Evolutionary conservation across 2,888 invertebrate genomes (phyloP).

Genomic region (Malthinus seriepunctatus): DNA sequence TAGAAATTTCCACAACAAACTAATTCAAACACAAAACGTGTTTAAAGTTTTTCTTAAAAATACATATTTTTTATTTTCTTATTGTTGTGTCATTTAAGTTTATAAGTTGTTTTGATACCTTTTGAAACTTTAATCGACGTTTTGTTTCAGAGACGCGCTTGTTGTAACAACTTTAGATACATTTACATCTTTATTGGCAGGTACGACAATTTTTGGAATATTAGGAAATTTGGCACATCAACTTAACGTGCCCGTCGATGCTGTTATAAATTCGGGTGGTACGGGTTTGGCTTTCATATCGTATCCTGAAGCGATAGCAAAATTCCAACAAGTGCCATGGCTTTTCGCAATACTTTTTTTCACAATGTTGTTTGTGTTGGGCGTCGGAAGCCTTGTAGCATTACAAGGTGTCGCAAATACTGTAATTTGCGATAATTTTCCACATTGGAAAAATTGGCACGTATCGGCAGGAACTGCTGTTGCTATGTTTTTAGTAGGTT

Average conservation of each 20-base stretch:
- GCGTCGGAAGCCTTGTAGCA: slow-evolving; percentile 76
- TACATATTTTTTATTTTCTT: background rate
- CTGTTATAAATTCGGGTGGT: slow-evolving; percentile 73
- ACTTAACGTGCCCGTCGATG: slow-evolving; percentile 64
- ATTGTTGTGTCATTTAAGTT: background rate
- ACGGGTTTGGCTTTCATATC: slow-evolving; percentile 83
- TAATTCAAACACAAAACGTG: too few relatives aligned
- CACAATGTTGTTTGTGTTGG: slow-evolving; percentile 79
- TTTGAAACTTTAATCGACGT: background rate
- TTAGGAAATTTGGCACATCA: slow-evolving; percentile 76
- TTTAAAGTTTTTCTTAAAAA: too few relatives aligned
- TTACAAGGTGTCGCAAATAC: slow-evolving; percentile 70
- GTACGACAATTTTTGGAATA: slow-evolving; percentile 82
- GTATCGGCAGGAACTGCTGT: slow-evolving; percentile 56
- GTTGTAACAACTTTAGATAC: slow-evolving; percentile 83
- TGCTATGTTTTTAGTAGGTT: slow-evolving; percentile 65
- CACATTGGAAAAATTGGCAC: slow-evolving; percentile 61
- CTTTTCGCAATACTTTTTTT: slow-evolving; percentile 79
- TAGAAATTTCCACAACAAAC: background rate
- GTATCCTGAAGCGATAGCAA: slow-evolving; percentile 81
- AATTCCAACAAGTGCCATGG: slow-evolving; percentile 74
- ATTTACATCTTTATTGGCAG: slow-evolving; percentile 79
- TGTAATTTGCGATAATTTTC: slow-evolving; percentile 70
- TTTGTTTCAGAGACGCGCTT: slow-evolving; percentile 68
- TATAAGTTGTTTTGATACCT: background rate